Conservation (phyloP, 2,888 invertebrate species). For the Falcaria lacertinaria region DNA sequence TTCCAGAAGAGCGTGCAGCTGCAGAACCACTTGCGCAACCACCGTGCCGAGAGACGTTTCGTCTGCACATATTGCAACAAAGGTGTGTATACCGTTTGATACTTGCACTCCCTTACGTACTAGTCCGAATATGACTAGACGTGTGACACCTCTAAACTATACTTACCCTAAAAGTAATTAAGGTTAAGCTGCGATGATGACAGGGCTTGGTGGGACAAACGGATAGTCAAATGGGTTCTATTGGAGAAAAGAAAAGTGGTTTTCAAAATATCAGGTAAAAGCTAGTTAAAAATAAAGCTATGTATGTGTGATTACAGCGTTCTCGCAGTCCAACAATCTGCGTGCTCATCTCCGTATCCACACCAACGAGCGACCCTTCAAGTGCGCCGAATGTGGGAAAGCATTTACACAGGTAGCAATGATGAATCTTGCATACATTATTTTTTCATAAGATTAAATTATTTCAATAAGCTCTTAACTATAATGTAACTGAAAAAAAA, state of each 20-base stretch:
- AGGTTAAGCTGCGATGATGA: too few relatives aligned
- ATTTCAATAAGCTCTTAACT: too few relatives aligned
- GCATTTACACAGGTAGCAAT: conserved; percentile 73
- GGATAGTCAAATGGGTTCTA: too few relatives aligned
- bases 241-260: too few relatives aligned
- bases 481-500: too few relatives aligned
- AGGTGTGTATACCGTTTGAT: conserved; percentile 36
- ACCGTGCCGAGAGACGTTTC: conserved; percentile 72
- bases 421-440: too few relatives aligned
- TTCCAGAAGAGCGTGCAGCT: conserved; percentile 70
- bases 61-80: conserved; percentile 76
- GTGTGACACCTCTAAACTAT: too few relatives aligned
- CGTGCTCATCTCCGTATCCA: conserved; percentile 74
- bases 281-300: not conserved
- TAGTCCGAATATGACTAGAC: too few relatives aligned
- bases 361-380: conserved; percentile 74
- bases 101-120: not conserved
- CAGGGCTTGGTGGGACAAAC: too few relatives aligned
- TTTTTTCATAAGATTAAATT: too few relatives aligned
- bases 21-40: conserved; percentile 72
- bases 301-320: conserved; percentile 43
- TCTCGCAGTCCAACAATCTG: conserved; percentile 74
- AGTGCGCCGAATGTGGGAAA: conserved; percentile 72
- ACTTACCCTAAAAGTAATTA: too few relatives aligned
- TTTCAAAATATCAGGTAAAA: too few relatives aligned